phyloP scores from a whole-genome alignment of 2,797 vertebrate genomes.

The Falco cherrug region DNA sequence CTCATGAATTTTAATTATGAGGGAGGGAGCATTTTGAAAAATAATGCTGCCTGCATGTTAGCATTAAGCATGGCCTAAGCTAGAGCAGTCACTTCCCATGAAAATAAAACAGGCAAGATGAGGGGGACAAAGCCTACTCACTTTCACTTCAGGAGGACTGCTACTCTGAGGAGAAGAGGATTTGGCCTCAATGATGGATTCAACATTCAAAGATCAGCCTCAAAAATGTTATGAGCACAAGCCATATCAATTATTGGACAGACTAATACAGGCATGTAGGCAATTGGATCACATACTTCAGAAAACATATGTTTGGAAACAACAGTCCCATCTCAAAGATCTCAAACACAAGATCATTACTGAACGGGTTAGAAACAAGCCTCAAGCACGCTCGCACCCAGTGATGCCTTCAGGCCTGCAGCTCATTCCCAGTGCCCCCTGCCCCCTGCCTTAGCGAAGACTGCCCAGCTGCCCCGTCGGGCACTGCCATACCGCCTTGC shows the following conservation, averaged over 20 bases:
- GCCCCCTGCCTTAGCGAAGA: neutral
- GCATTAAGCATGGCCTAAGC: neutral
- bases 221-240: slow-evolving; percentile 32
- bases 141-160: neutral
- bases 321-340: neutral
- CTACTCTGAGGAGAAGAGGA: neutral
- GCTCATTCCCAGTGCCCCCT: neutral
- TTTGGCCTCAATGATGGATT: slow-evolving; percentile 23
- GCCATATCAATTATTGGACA: slow-evolving; percentile 46
- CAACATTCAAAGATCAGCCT: slow-evolving; percentile 11
- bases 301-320: neutral
- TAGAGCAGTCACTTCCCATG: neutral
- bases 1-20: slow-evolving; percentile 69
- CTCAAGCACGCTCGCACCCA: neutral
- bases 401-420: neutral
- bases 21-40: slow-evolving; percentile 60
- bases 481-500: neutral
- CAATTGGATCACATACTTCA: slow-evolving; percentile 54
- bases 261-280: slow-evolving; percentile 23
- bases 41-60: slow-evolving; percentile 18
- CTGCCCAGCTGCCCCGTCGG: neutral
- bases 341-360: neutral
- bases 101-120: neutral
- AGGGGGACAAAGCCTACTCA: neutral
- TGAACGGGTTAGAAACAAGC: neutral